Evolutionary conservation across 2,113 vertebrate species (phyloP).

Genomic region (Marcusenius ussheri): DNA sequence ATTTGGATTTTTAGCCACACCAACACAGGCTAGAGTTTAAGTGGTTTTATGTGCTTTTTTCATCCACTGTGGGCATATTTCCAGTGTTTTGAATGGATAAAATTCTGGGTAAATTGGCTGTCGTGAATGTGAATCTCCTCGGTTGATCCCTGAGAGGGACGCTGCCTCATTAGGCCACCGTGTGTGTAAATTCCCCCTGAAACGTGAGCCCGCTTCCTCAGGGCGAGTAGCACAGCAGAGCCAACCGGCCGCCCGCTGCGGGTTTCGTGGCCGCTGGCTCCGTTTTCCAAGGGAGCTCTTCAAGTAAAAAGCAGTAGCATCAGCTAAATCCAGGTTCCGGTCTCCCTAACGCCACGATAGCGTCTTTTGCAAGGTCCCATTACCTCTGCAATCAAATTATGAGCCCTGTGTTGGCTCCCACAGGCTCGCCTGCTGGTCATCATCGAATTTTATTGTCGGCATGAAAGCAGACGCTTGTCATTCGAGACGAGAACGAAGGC

Average conservation of each 20-base stretch:
- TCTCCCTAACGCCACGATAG: constrained; percentile 27
- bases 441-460: constrained; percentile 39
- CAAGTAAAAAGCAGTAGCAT: constrained; percentile 34
- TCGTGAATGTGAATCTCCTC: neutral
- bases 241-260: constrained; percentile 27
- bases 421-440: constrained; percentile 44
- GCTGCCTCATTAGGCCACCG: neutral
- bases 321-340: constrained; percentile 33
- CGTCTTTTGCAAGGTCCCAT: constrained; percentile 45
- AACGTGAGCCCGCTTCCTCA: neutral
- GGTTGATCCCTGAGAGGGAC: neutral
- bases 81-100: neutral
- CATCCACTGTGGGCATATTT: neutral
- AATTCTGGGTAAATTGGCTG: neutral
- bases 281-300: constrained; percentile 44
- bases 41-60: neutral
- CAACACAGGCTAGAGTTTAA: neutral
- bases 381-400: constrained; percentile 60
- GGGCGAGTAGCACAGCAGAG: constrained; percentile 33
- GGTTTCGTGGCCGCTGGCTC: constrained; percentile 39
- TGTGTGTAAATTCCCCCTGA: neutral
- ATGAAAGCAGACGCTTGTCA: constrained; percentile 53
- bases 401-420: constrained; percentile 37
- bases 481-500: constrained; percentile 28
- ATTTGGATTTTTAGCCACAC: neutral